These are phyloP conservation scores for Dasyprocta punctata DNA, from an alignment of 2,113 vertebrate species.

Conservation along the genomic window DNA sequence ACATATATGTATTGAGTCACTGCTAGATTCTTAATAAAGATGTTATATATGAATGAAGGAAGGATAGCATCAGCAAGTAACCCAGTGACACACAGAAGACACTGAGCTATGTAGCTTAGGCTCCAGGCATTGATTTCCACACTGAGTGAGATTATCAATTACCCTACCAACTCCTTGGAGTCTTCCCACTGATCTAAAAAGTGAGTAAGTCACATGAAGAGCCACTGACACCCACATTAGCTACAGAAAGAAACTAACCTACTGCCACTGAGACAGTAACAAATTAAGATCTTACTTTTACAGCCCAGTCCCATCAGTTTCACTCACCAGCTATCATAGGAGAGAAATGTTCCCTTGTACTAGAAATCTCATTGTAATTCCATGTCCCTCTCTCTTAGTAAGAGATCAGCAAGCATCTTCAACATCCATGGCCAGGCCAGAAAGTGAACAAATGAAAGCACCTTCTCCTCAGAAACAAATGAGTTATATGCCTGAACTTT, in stretches of 20 bases:
- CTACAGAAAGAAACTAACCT: background rate
- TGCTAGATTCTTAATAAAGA: conserved; percentile 56
- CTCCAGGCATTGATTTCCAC: conserved; percentile 23
- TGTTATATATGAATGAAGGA: background rate
- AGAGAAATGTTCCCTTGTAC: background rate
- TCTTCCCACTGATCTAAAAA: conserved; percentile 29
- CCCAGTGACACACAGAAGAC: background rate
- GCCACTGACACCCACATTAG: background rate
- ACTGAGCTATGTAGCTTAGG: background rate
- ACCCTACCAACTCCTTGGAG: background rate
- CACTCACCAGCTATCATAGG: background rate
- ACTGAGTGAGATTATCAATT: background rate
- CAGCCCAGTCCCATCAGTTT: background rate
- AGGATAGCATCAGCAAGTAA: conserved; percentile 6
- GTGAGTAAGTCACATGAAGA: background rate
- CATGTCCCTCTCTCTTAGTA: background rate
- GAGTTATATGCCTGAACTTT: background rate
- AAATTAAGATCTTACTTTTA: conserved; percentile 9
- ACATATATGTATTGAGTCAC: background rate
- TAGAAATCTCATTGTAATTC: background rate
- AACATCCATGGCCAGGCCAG: background rate
- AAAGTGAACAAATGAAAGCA: conserved; percentile 2
- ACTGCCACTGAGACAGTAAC: background rate
- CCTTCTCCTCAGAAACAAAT: background rate
- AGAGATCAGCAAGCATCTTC: background rate